Percentiles rank a stretch among this genome's conserved stretches.
phyloP scores from a whole-genome alignment of 2,888 invertebrate genomes.

The Alcis repandata region DNA sequence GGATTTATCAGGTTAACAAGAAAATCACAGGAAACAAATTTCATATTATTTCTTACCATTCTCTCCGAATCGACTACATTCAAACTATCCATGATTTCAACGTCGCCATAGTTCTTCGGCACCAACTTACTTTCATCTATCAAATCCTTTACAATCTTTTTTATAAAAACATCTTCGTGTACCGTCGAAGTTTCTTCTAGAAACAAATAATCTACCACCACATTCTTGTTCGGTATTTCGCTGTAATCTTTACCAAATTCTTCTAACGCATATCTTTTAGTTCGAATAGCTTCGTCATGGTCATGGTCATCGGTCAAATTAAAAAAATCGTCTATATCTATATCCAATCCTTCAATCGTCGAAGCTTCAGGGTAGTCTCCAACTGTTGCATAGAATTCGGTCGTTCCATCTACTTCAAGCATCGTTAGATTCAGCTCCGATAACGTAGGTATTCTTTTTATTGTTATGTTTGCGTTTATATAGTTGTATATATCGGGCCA shows the following conservation, averaged over 20 bases:
- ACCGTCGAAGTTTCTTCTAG: constrained; percentile 55
- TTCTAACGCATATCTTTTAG: constrained; percentile 52
- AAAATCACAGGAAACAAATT: background rate
- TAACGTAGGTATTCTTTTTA: constrained; percentile 74
- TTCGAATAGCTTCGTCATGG: constrained; percentile 32
- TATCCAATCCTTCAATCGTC: constrained; percentile 53
- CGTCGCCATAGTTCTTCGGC: constrained; percentile 59
- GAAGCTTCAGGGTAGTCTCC: constrained; percentile 57
- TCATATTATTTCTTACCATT: constrained; percentile 50
- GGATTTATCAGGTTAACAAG: too few species aligned
- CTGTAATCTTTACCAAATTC: constrained; percentile 55
- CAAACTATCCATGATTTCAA: constrained; percentile 58
- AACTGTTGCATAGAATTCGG: constrained; percentile 65
- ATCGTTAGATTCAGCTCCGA: constrained; percentile 70
- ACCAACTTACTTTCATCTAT: constrained; percentile 65
- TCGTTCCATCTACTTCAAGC: constrained; percentile 59
- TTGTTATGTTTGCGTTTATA: constrained; percentile 76
- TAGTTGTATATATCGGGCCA: constrained; percentile 80
- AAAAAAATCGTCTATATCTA: constrained; percentile 60
- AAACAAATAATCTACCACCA: constrained; percentile 68
- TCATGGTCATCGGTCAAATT: constrained; percentile 57
- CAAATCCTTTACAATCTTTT: constrained; percentile 60
- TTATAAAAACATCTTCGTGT: constrained; percentile 39
- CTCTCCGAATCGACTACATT: constrained; percentile 41
- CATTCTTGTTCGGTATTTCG: constrained; percentile 55